Evolutionary conservation across 2,888 invertebrate species (phyloP).

Genomic region (Cataglyphis altisquamis): DNA sequence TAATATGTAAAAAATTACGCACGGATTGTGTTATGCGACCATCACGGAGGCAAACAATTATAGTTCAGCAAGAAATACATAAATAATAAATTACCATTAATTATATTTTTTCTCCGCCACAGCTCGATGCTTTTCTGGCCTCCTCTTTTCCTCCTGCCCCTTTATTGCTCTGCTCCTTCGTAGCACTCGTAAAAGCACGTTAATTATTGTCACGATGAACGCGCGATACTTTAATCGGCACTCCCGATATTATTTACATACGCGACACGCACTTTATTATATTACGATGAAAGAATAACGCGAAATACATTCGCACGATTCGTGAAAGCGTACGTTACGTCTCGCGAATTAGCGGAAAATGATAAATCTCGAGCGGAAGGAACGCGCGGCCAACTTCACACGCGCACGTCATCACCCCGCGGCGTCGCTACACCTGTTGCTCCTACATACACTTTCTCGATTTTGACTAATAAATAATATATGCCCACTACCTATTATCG

Average conservation of each 20-base stretch:
- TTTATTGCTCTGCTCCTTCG: background rate
- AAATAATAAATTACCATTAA: background rate
- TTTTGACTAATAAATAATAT: background rate
- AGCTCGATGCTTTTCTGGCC: background rate
- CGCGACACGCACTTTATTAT: background rate
- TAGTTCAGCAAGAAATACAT: background rate
- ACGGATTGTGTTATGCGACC: background rate
- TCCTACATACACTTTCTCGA: background rate
- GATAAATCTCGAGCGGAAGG: background rate
- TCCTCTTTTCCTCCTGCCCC: background rate
- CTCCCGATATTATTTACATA: background rate
- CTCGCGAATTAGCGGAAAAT: background rate
- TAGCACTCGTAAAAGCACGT: background rate
- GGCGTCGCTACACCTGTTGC: slow-evolving; percentile 1
- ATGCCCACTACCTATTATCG: background rate
- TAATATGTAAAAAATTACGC: background rate
- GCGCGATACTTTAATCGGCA: background rate
- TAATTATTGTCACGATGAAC: background rate
- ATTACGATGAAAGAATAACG: background rate
- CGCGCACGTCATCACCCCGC: background rate
- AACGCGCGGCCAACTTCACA: background rate
- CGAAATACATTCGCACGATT: background rate
- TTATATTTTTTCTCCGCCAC: background rate
- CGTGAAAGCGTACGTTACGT: background rate
- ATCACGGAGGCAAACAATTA: background rate